Evolutionary conservation across 2,888 invertebrate species (phyloP).

Genomic region (Lasioglossum malachurum): DNA sequence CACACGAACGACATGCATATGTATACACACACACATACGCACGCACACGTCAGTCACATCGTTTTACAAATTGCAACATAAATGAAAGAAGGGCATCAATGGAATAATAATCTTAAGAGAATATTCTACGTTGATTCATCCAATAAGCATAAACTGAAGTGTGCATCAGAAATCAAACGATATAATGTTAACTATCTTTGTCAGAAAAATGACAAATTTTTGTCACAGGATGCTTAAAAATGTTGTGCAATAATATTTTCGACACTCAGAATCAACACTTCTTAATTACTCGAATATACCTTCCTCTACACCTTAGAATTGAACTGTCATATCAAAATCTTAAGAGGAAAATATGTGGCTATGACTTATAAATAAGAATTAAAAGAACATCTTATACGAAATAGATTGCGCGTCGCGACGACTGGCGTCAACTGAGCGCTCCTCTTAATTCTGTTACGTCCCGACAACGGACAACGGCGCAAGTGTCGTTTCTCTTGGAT

Average conservation of each 20-base stretch:
- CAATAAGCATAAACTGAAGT: background rate
- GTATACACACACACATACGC: background rate
- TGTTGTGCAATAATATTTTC: background rate
- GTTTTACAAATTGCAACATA: background rate
- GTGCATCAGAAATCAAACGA: background rate
- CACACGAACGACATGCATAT: background rate
- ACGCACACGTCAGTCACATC: background rate
- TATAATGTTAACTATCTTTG: background rate
- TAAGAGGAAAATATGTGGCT: background rate
- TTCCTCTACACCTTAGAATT: background rate
- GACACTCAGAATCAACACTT: background rate
- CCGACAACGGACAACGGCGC: constrained; percentile 23
- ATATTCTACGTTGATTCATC: background rate
- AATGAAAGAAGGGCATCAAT: background rate
- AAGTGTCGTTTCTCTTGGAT: background rate
- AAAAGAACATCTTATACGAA: background rate
- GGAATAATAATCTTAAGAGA: background rate
- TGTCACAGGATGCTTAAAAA: background rate
- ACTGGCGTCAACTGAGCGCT: constrained; percentile 25
- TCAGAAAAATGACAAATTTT: background rate
- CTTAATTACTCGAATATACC: background rate
- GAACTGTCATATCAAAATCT: constrained; percentile 2
- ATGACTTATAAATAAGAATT: constrained; percentile 5
- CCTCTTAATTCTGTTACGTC: constrained; percentile 10
- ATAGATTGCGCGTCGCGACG: background rate